Evolutionary conservation across 2,113 vertebrate genomes (phyloP).

Genomic region (Sceloporus undulatus): DNA sequence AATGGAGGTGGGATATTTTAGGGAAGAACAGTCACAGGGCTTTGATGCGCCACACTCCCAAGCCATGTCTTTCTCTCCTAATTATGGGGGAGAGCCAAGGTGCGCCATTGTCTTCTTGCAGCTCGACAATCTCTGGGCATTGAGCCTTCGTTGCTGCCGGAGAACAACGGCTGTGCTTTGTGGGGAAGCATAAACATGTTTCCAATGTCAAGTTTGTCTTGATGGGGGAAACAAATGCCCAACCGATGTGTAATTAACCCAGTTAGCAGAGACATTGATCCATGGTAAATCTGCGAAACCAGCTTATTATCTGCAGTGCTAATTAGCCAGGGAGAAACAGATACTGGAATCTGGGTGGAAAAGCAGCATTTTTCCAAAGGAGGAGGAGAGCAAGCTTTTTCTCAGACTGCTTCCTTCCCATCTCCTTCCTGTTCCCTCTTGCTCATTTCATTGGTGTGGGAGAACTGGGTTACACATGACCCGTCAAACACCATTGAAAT

Average conservation of each 20-base stretch:
- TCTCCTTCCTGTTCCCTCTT: background rate
- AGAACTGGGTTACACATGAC: background rate
- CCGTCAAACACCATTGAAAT: background rate
- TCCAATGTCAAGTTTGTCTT: conserved; percentile 36
- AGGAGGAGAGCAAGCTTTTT: background rate
- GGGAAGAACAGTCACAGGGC: background rate
- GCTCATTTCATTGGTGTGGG: background rate
- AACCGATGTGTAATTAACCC: conserved; percentile 67
- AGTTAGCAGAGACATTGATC: conserved; percentile 67
- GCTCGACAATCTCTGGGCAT: background rate
- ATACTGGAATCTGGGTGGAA: background rate
- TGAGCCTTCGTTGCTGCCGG: background rate
- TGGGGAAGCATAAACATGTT: conserved; percentile 27
- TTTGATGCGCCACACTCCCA: background rate
- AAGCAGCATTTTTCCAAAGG: background rate
- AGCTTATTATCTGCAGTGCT: conserved; percentile 64
- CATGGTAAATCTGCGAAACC: conserved; percentile 60
- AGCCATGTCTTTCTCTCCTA: background rate
- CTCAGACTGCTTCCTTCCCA: background rate
- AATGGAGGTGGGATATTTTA: background rate
- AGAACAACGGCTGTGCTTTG: background rate
- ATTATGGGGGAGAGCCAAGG: background rate
- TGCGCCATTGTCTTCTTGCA: no score
- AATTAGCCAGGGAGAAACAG: conserved; percentile 68
- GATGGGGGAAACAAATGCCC: conserved; percentile 56